Conservation (phyloP, 1,140 invertebrate genomes). For the Eurosta solidaginis region DNA sequence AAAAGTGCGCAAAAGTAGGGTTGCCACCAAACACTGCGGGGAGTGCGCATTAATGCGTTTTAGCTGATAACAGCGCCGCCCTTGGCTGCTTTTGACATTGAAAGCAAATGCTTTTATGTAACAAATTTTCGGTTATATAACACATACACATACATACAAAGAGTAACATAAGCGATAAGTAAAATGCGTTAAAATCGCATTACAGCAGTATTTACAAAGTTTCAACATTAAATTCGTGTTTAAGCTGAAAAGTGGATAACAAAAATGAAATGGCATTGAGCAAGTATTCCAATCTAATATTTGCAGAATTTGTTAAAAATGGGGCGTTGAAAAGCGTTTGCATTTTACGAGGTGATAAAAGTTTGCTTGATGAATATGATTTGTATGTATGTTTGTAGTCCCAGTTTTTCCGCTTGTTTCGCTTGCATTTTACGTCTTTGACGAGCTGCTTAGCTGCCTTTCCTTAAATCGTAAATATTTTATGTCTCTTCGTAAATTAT, state of each 20-base stretch:
- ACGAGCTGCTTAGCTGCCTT: conserved; percentile 14
- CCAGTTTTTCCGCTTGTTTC: not conserved
- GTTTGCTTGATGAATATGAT: not conserved
- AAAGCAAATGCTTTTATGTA: not conserved
- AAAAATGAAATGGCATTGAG: not conserved
- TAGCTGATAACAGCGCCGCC: not conserved
- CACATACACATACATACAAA: not conserved
- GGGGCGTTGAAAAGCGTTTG: not conserved
- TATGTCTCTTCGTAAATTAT: not conserved
- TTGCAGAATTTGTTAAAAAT: not conserved
- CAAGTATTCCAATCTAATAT: not conserved
- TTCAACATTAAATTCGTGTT: not conserved
- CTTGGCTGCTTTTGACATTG: not conserved
- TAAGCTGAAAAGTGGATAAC: conserved; percentile 10
- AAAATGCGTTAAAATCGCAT: conserved; percentile 6
- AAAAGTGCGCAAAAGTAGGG: not conserved
- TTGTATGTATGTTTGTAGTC: not conserved
- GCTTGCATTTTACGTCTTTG: not conserved
- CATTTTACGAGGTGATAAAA: conserved; percentile 33
- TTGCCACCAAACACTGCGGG: not conserved
- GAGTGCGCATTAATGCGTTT: not conserved
- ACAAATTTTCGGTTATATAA: too few relatives aligned
- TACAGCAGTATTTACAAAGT: not conserved
- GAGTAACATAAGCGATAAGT: not conserved
- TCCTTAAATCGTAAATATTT: conserved; percentile 25